These are phyloP conservation scores for Tympanuchus pallidicinctus DNA, from an alignment of 2,113 vertebrate genomes.

Conservation along the genomic window DNA sequence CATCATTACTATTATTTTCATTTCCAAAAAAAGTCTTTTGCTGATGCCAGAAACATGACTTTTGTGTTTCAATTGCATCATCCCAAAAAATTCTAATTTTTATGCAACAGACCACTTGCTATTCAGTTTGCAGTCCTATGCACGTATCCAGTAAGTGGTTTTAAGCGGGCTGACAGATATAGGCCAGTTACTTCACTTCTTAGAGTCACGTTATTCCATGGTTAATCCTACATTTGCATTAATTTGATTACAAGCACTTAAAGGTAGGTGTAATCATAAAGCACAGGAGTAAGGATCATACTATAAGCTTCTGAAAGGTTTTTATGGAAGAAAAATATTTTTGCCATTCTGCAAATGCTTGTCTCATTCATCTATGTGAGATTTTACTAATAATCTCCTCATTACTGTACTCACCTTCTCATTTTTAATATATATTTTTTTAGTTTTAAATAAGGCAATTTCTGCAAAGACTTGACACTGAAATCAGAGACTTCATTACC, in stretches of 20 bases:
- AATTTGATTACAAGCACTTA: conserved; percentile 38
- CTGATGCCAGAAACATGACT: background rate
- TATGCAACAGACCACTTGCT: background rate
- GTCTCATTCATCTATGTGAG: conserved; percentile 51
- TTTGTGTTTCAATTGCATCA: background rate
- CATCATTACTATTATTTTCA: background rate
- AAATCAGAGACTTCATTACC: conserved; percentile 76
- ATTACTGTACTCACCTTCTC: conserved; percentile 68
- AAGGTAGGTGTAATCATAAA: conserved; percentile 52
- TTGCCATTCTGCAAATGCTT: conserved; percentile 30
- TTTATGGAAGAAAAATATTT: conserved; percentile 51
- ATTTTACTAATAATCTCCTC: conserved; percentile 71
- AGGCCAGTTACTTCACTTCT: conserved; percentile 29
- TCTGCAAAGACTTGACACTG: conserved; percentile 66
- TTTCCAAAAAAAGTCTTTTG: background rate
- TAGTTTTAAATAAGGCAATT: conserved; percentile 68
- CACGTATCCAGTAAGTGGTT: background rate
- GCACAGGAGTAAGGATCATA: background rate
- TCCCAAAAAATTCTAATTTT: conserved; percentile 16
- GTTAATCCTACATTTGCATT: conserved; percentile 50
- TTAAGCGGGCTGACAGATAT: background rate
- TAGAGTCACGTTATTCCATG: conserved; percentile 11
- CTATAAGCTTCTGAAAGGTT: conserved; percentile 19
- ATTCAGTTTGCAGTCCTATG: background rate
- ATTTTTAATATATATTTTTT: conserved; percentile 52